Conservation (phyloP, 2,113 vertebrate genomes). For the Brevimyrus niger region DNA sequence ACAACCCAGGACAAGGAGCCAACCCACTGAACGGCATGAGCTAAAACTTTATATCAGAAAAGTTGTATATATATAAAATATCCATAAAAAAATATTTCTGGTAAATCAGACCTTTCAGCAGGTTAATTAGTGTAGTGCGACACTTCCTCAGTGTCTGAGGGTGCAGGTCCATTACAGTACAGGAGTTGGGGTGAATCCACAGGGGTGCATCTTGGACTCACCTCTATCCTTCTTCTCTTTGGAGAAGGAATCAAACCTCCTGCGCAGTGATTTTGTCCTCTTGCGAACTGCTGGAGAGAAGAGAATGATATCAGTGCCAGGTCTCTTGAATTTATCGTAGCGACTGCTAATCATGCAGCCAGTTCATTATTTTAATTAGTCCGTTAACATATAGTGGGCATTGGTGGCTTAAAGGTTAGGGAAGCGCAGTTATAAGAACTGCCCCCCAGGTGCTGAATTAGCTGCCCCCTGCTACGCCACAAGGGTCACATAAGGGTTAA, state of each 20-base stretch:
- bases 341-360: neutral
- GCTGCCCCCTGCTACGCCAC: too few relatives aligned
- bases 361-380: neutral
- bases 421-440: too few relatives aligned
- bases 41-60: neutral
- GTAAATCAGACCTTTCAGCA: neutral
- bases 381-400: neutral
- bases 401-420: too few relatives aligned
- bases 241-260: constrained; percentile 74
- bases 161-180: neutral
- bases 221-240: constrained; percentile 75
- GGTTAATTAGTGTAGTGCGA: neutral
- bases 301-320: neutral
- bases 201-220: constrained; percentile 26
- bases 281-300: constrained; percentile 54
- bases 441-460: too few relatives aligned
- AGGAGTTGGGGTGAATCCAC: neutral
- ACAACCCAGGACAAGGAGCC: neutral
- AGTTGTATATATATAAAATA: neutral
- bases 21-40: neutral
- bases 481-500: too few relatives aligned
- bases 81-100: neutral
- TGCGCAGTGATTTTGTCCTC: constrained; percentile 64
- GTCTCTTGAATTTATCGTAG: neutral
- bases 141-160: neutral